phyloP scores from a whole-genome alignment of 1,140 invertebrate species.

The Drosophila pruinosa region DNA sequence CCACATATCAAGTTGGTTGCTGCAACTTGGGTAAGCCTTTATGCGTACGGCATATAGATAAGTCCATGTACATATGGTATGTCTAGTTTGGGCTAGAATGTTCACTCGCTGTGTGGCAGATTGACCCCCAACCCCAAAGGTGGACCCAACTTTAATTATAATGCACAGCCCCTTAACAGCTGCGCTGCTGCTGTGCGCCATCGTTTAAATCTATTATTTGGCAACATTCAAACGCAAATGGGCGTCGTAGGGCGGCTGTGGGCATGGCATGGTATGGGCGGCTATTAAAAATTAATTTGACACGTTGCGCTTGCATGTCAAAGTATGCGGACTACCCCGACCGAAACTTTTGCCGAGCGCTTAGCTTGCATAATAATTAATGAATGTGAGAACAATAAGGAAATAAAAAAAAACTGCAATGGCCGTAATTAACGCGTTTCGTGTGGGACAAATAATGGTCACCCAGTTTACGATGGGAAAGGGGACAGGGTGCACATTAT shows the following conservation, averaged over 20 bases:
- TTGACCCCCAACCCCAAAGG: slow-evolving; percentile 22
- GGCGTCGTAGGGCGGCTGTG: neutral
- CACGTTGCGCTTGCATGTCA: slow-evolving; percentile 80
- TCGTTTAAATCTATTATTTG: slow-evolving; percentile 81
- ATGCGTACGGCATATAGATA: too few relatives aligned
- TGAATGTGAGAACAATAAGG: slow-evolving; percentile 42
- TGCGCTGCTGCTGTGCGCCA: slow-evolving; percentile 21
- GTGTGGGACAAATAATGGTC: slow-evolving; percentile 69
- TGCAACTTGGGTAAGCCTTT: slow-evolving; percentile 37
- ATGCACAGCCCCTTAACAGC: slow-evolving; percentile 28
- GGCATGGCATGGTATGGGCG: slow-evolving; percentile 9
- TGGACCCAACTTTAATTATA: slow-evolving; percentile 40
- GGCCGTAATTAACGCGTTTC: slow-evolving; percentile 77
- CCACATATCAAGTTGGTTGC: slow-evolving; percentile 30
- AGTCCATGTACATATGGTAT: too few relatives aligned
- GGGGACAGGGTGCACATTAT: slow-evolving; percentile 48
- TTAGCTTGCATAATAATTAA: slow-evolving; percentile 80
- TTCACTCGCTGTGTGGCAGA: neutral
- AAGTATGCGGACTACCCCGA: slow-evolving; percentile 51
- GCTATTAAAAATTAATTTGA: slow-evolving; percentile 82
- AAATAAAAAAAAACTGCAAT: slow-evolving; percentile 47
- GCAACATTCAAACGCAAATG: slow-evolving; percentile 48
- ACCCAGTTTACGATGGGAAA: slow-evolving; percentile 12
- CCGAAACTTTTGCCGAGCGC: slow-evolving; percentile 67
- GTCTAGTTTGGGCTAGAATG: neutral